A percentile compares a stretch with the other conserved stretches of the same genome.
Conservation (phyloP, 2,888 invertebrate species). For the Rhogogaster chlorosoma region DNA sequence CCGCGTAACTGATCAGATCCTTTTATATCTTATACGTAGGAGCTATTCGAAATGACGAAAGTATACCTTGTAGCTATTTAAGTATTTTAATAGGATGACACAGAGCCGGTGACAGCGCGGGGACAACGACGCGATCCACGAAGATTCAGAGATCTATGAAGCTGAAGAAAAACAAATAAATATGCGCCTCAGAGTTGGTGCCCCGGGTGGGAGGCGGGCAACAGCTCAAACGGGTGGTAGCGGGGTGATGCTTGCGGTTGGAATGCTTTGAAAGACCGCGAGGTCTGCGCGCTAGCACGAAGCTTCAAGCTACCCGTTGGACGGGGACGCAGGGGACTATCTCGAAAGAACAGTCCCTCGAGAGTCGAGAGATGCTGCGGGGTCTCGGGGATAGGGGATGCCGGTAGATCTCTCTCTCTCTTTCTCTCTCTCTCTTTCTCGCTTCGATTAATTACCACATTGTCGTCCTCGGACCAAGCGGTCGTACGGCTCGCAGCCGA, state of each 20-base stretch:
- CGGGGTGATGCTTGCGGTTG: slow-evolving; percentile 71
- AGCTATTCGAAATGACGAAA: neutral
- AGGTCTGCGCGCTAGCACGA: slow-evolving; percentile 54
- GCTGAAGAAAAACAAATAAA: slow-evolving; percentile 50
- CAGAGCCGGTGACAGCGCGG: slow-evolving; percentile 45
- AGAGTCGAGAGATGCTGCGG: slow-evolving; percentile 60
- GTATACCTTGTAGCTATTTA: slow-evolving; percentile 53
- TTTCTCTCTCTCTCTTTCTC: slow-evolving; percentile 57
- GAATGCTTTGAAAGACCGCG: slow-evolving; percentile 78
- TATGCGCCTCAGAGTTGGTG: slow-evolving; percentile 7
- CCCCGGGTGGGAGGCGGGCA: slow-evolving; percentile 50
- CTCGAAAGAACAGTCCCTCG: slow-evolving; percentile 63
- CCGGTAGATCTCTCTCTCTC: slow-evolving; percentile 9
- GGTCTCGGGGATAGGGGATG: slow-evolving; percentile 61
- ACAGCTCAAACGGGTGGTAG: slow-evolving; percentile 62
- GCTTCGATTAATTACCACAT: slow-evolving; percentile 77
- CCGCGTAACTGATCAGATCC: slow-evolving; percentile 26
- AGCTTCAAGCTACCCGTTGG: slow-evolving; percentile 40
- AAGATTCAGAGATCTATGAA: slow-evolving; percentile 63
- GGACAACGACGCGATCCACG: slow-evolving; percentile 42
- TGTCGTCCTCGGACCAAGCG: slow-evolving; percentile 67
- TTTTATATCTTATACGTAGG: slow-evolving; percentile 20
- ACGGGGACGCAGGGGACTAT: slow-evolving; percentile 62
- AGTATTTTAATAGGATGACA: slow-evolving; percentile 60
- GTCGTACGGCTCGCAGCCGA: slow-evolving; percentile 26